These are phyloP conservation scores for Ceramica pisi DNA, from an alignment of 2,888 invertebrate species.

Conservation along the genomic window DNA sequence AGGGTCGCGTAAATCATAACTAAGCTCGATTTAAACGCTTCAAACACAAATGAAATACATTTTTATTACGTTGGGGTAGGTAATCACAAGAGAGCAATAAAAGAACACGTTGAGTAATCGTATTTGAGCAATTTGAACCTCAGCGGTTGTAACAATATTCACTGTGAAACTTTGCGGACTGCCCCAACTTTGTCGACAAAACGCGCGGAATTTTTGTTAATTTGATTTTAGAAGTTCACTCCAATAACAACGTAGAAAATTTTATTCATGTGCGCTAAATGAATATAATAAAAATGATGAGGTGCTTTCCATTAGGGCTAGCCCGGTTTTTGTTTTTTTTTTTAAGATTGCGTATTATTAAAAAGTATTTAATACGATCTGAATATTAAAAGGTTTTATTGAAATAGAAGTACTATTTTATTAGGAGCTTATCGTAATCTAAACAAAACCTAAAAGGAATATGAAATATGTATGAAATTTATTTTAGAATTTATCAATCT, in stretches of 20 bases:
- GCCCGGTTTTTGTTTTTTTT: conserved; percentile 2
- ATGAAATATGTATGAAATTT: background rate
- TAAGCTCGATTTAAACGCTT: conserved; percentile 50
- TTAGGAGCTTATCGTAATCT: background rate
- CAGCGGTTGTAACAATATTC: conserved; percentile 61
- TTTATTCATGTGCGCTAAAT: conserved; percentile 48
- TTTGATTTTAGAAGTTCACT: conserved; percentile 61
- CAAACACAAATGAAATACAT: conserved; percentile 52
- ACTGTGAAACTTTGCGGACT: conserved; percentile 56
- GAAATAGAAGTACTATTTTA: background rate
- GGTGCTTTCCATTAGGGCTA: conserved; percentile 6
- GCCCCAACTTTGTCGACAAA: conserved; percentile 56
- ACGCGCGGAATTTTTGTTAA: conserved; percentile 61
- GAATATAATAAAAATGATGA: conserved; percentile 37
- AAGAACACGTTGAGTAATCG: conserved; percentile 60
- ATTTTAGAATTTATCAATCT: background rate
- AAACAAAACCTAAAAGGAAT: background rate
- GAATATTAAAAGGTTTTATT: background rate
- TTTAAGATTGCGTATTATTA: too few species aligned
- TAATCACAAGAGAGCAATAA: conserved; percentile 56
- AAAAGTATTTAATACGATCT: background rate
- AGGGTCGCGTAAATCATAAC: conserved; percentile 46
- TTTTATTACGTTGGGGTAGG: conserved; percentile 52
- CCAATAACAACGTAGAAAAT: conserved; percentile 42
- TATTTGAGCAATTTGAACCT: conserved; percentile 66